Base-by-base conservation (phyloP, 2,113 vertebrate species). In the Parus major region DNA sequence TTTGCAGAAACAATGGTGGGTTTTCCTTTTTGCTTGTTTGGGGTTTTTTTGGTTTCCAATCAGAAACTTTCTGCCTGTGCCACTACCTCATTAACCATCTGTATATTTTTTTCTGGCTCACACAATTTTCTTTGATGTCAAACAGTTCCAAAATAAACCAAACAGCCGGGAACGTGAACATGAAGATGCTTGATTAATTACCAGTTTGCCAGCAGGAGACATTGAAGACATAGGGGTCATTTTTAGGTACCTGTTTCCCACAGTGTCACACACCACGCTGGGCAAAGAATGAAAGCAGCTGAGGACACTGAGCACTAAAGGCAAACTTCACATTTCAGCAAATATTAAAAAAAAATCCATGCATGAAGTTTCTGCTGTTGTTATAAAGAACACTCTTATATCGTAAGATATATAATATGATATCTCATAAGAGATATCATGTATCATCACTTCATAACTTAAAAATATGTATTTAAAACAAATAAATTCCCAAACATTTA, bases 201-300 rank as follows among this genome's bases (percentile, higher is more conserved):
- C 42, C 27, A 28, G 10, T 11, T 53, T 73, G 52, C 15, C 57
- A 82, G 13, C 3, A 50, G 69, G 16, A 84, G 65, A 71, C 22
- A 11, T 7, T 56, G 33, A 73, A 60, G 60, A 22, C 2, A 2
- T 0, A 3, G 17, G 27, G n/a, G 42, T 36, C 55, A 35, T 87
- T 84, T 89, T 36, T 35, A 71, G 77, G 35, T 60, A 36, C 31
- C 22, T 20, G 15, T n/a, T 75, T 66, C 80, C 49, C 57, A 46
- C 16, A 47, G 1, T 5, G 28, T 49, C 52, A 47, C 33, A 11
- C 2, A 55, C 27, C 7, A 28, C 0, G 1, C 7, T 15, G 27
- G n/a, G 12, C 17, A 76, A 86, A 1, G 10, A 61, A 75, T 11
- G 29, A 65, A 39, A 84, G 61, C 68, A 64, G 77, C 22, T 27